A percentile compares a stretch with the other conserved stretches of the same genome.
phyloP scores from a whole-genome alignment of 2,113 vertebrate genomes.

The Protobothrops flavoviridis region DNA sequence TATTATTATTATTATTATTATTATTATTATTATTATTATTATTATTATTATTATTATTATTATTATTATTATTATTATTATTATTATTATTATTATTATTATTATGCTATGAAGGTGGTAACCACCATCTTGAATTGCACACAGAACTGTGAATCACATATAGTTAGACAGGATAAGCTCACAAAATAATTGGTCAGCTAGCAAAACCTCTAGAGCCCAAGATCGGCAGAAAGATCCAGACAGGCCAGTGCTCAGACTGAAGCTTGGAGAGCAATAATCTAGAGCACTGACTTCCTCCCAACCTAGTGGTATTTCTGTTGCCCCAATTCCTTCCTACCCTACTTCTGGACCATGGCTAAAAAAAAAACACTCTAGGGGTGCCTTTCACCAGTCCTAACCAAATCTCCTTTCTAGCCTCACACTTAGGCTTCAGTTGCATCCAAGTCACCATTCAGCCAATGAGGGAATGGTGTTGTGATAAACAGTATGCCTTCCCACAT shows the following conservation, averaged over 20 bases:
- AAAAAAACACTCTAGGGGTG: neutral
- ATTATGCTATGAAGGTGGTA: neutral
- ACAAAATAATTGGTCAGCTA: neutral
- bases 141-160: neutral
- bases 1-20: no score
- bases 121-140: neutral
- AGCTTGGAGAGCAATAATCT: neutral
- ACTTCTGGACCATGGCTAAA: neutral
- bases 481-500: no score
- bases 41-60: no score
- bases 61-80: no score
- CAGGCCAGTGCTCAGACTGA: neutral
- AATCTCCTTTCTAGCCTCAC: neutral
- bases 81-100: no score
- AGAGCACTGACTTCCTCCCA: neutral
- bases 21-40: no score
- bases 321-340: neutral
- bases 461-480: no score
- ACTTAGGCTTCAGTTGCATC: no score
- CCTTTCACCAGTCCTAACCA: neutral
- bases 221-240: neutral
- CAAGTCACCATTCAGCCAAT: no score
- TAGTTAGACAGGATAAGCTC: neutral
- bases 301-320: neutral
- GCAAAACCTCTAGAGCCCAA: neutral